Conservation (phyloP, 1,140 invertebrate species). For the Thereuonema tuberculata region DNA sequence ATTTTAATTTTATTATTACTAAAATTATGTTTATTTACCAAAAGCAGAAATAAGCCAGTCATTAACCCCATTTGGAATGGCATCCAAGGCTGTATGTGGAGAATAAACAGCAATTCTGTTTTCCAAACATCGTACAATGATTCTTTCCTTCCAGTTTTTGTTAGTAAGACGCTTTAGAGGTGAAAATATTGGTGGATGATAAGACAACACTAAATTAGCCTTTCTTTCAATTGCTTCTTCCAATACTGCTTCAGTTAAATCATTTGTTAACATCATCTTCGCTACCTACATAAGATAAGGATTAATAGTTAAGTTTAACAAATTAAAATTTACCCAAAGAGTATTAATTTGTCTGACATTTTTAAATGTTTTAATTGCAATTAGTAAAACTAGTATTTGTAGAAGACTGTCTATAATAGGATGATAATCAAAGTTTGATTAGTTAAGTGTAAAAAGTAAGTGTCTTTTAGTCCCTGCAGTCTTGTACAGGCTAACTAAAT, state of each 20-base stretch:
- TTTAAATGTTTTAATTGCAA: too few species aligned
- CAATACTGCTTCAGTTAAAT: slow-evolving; percentile 78
- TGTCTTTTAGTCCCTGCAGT: too few species aligned
- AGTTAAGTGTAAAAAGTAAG: too few species aligned
- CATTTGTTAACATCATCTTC: slow-evolving; percentile 80
- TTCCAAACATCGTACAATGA: slow-evolving; percentile 66
- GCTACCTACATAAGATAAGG: too few species aligned
- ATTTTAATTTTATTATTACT: background rate
- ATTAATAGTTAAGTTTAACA: slow-evolving; percentile 16
- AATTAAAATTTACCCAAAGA: background rate
- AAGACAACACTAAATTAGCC: slow-evolving; percentile 73
- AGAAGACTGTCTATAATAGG: too few species aligned
- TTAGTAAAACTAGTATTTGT: too few species aligned
- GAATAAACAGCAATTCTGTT: slow-evolving; percentile 81
- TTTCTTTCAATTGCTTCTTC: slow-evolving; percentile 55
- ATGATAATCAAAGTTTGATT: too few species aligned
- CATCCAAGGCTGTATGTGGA: slow-evolving; percentile 84
- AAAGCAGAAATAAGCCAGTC: slow-evolving; percentile 78
- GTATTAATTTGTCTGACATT: too few species aligned
- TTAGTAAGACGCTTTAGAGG: slow-evolving; percentile 61
- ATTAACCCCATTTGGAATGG: slow-evolving; percentile 66
- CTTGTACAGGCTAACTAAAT: too few species aligned
- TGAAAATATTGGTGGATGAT: slow-evolving; percentile 88
- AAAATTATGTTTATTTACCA: slow-evolving; percentile 30
- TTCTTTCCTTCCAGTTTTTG: slow-evolving; percentile 58